Base-by-base conservation (phyloP, 1,140 invertebrate genomes). In the Ylistrum balloti region DNA sequence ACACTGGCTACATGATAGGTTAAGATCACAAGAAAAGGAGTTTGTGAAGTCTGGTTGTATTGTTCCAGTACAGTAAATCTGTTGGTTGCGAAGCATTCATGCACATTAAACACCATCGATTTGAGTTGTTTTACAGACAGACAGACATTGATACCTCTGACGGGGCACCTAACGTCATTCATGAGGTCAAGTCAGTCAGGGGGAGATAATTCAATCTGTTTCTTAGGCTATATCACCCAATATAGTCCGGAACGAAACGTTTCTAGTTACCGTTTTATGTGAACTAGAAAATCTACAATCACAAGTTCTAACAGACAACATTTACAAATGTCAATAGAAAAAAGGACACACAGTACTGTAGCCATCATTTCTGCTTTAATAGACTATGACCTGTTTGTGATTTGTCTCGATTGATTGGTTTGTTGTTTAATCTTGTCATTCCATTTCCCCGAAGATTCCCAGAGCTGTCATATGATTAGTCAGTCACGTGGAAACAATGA, bases 61-160 rank as follows among this genome's bases (percentile, higher is more conserved):
- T 74, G 56, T 74, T 74, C 56, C 56, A n/a, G 56, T n/a, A n/a
- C 56, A 74, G n/a, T 74, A 7, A 9, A 5, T 74, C 56, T 74
- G 56, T 74, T 74, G 56, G 56, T 74, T n/a, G 56, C 5, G 20
- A 74, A 74, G 22, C 56, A 74, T n/a, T 17, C 56, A 74, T 74
- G 56, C 56, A n/a, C 56, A 74, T n/a, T n/a, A 17, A 74, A 74
- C 1, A 74, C 22, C n/a, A 74, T 74, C 56, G 56, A 74, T 74
- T 74, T 22, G 0, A 74, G 22, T 74, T 74, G 56, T n/a, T 3
- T 74, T 28, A 74, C 56, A 74, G 56, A 74, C 56, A 74, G 56
- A 17, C 56, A 74, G 56, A 74, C 56, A 74, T 74, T 74, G 56
- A 74, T 74, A 74, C 22, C 56, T 28, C 56, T 74, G 56, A 74